Percentiles rank a stretch among this genome's conserved stretches.
Evolutionary conservation across 2,113 vertebrate species (phyloP).

Genomic region (Oryzias woworae): DNA sequence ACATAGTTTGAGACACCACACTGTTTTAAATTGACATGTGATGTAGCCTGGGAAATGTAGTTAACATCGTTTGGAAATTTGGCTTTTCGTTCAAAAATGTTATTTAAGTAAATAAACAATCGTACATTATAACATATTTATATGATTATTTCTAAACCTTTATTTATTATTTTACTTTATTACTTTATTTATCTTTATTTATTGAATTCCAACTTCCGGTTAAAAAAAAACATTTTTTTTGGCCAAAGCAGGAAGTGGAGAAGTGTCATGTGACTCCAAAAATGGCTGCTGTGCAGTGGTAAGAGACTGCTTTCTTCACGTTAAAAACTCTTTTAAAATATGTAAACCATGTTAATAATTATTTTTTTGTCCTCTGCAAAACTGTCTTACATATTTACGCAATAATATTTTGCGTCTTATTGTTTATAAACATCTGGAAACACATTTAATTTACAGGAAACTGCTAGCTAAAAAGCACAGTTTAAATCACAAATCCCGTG

Average conservation of each 20-base stretch:
- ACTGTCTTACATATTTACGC: too few relatives aligned
- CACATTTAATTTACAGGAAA: too few relatives aligned
- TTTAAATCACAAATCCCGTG: too few relatives aligned
- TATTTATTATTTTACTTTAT: too few relatives aligned
- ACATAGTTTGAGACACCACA: too few relatives aligned
- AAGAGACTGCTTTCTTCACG: constrained; percentile 44
- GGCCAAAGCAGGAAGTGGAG: constrained; percentile 54
- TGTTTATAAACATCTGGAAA: too few relatives aligned
- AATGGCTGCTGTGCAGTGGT: constrained; percentile 81
- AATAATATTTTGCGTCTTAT: too few relatives aligned
- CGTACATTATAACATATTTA: background rate
- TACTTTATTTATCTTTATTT: too few relatives aligned
- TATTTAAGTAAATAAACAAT: too few relatives aligned
- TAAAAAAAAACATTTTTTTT: background rate
- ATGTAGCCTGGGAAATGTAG: constrained; percentile 50
- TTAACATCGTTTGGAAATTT: background rate
- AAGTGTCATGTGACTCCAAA: constrained; percentile 72
- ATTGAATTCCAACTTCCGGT: background rate
- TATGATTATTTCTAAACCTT: accelerated
- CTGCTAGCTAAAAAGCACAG: too few relatives aligned
- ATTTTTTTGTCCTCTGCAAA: too few relatives aligned
- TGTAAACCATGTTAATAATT: background rate
- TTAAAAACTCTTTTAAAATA: background rate
- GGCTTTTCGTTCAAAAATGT: background rate
- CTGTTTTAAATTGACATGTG: background rate